Percentiles rank a stretch among this genome's conserved stretches.
Evolutionary conservation across 2,888 invertebrate genomes (phyloP).

Genomic region (Drosophila emarginata): DNA sequence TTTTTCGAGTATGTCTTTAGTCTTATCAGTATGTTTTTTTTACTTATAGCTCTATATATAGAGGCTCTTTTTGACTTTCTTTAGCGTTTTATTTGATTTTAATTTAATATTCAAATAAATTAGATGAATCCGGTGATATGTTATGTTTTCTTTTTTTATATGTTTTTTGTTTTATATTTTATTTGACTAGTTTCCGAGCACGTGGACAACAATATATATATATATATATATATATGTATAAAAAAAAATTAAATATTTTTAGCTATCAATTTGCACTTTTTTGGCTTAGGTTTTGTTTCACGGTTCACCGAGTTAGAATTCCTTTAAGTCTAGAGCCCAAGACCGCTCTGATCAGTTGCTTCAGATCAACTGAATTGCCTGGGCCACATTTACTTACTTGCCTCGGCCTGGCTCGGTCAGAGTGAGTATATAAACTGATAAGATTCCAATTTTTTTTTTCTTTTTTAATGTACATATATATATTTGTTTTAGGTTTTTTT

Average conservation of each 20-base stretch:
- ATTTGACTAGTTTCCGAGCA: constrained; percentile 8
- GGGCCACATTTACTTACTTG: constrained; percentile 16
- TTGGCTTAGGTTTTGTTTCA: background rate
- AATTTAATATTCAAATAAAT: background rate
- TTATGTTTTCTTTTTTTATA: background rate
- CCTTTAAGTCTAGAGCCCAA: constrained; percentile 6
- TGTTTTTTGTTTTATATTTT: background rate
- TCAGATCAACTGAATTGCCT: constrained; percentile 28
- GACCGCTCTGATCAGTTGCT: constrained; percentile 32
- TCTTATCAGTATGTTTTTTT: constrained; percentile 23
- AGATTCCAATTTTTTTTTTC: background rate
- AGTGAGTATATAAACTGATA: constrained; percentile 19
- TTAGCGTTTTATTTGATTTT: constrained; percentile 28
- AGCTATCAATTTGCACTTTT: background rate
- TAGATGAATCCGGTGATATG: background rate
- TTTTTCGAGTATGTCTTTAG: constrained; percentile 23
- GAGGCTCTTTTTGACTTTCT: background rate
- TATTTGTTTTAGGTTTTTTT: background rate
- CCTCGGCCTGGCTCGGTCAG: constrained; percentile 17
- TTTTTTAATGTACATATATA: background rate
- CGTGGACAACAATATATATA: background rate
- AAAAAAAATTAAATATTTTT: background rate
- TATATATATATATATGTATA: background rate
- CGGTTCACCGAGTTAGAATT: background rate
- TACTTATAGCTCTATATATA: background rate